phyloP scores from a whole-genome alignment of 2,797 vertebrate genomes.

The Gambelia wislizenii region DNA sequence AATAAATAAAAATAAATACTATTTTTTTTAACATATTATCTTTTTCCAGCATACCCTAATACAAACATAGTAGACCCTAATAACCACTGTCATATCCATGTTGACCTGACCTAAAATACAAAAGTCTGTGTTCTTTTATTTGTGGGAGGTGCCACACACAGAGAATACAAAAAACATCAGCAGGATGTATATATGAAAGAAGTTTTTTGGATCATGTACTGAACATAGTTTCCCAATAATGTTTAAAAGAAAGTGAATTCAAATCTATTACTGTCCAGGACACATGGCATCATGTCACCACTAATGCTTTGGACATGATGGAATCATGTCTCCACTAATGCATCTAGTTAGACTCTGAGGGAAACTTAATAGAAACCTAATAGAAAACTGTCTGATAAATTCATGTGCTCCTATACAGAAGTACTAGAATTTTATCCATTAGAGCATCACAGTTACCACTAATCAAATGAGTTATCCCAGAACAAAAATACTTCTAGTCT shows the following conservation, averaged over 20 bases:
- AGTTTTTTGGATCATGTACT: constrained; percentile 59
- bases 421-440: constrained; percentile 55
- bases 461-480: not conserved
- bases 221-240: constrained; percentile 65
- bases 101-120: constrained; percentile 45
- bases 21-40: constrained; percentile 39
- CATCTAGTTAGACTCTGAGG: constrained; percentile 66
- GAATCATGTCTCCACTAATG: constrained; percentile 67
- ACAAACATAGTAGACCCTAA: no score
- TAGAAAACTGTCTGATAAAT: constrained; percentile 60
- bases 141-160: constrained; percentile 34
- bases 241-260: constrained; percentile 72
- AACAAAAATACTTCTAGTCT: constrained; percentile 1
- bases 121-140: constrained; percentile 51
- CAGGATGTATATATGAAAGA: constrained; percentile 60
- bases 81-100: constrained; percentile 44
- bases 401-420: constrained; percentile 43
- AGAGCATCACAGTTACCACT: constrained; percentile 9
- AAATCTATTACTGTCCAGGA: constrained; percentile 73
- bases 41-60: constrained; percentile 62
- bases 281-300: constrained; percentile 67
- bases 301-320: constrained; percentile 52
- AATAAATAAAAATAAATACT: constrained; percentile 60
- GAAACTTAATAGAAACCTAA: constrained; percentile 36
- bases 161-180: not conserved